phyloP scores from a whole-genome alignment of 2,113 vertebrate genomes.

The Seriola dumerili region DNA sequence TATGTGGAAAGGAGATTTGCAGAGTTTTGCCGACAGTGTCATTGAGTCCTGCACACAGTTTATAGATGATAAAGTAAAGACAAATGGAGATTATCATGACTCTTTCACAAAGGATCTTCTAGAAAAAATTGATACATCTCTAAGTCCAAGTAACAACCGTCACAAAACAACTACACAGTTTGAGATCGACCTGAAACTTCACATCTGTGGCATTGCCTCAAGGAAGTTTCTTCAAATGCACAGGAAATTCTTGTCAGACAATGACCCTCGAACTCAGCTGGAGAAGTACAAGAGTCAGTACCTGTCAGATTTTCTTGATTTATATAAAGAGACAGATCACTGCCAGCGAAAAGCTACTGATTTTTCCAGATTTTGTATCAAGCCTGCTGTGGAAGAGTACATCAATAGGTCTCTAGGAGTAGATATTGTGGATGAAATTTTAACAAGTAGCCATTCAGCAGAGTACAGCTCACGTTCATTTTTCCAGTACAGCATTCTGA shows the following conservation, averaged over 20 bases:
- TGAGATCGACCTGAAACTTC: conserved; percentile 63
- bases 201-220: conserved; percentile 71
- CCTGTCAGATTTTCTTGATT: conserved; percentile 58
- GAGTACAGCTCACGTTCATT: conserved; percentile 58
- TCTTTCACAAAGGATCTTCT: conserved; percentile 54
- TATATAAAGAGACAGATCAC: conserved; percentile 31
- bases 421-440: conserved; percentile 68
- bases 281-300: conserved; percentile 58
- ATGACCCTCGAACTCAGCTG: conserved; percentile 45
- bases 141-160: not conserved
- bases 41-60: conserved; percentile 15
- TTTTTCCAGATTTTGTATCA: conserved; percentile 62
- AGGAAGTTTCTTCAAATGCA: conserved; percentile 66
- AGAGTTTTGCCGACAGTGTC: conserved; percentile 10
- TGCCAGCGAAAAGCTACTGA: conserved; percentile 66
- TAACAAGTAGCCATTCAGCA: conserved; percentile 27
- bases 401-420: conserved; percentile 58
- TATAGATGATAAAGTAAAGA: conserved; percentile 33
- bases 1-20: not conserved
- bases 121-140: conserved; percentile 39
- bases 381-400: conserved; percentile 14
- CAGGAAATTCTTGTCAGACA: conserved; percentile 37
- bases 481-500: conserved; percentile 69
- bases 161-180: conserved; percentile 13
- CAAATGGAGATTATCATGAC: conserved; percentile 68